phyloP scores from a whole-genome alignment of 2,797 vertebrate species.

The Taeniopygia guttata region DNA sequence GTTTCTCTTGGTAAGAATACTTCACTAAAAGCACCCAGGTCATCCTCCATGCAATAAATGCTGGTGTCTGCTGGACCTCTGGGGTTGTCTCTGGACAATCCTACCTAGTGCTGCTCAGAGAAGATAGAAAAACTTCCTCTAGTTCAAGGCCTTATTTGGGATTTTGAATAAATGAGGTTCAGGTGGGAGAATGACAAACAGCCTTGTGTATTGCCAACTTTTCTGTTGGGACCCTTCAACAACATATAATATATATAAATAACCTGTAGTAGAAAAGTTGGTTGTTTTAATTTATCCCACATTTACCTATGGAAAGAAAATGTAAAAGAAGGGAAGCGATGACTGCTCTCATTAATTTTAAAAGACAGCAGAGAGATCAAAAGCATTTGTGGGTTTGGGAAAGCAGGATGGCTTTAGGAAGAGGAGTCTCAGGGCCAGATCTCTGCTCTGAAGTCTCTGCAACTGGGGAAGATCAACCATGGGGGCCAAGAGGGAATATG shows the following conservation, averaged over 20 bases:
- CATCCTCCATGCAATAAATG: not conserved
- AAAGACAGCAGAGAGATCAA: not conserved
- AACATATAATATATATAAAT: not conserved
- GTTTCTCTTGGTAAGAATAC: not conserved
- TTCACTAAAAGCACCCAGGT: not conserved
- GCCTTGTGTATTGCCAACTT: not conserved
- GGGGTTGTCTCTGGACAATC: not conserved
- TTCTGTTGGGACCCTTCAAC: not conserved
- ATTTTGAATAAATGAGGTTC: not conserved
- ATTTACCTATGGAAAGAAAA: not conserved
- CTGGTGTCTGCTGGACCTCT: not conserved
- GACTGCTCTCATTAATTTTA: not conserved
- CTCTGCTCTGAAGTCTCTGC: not conserved
- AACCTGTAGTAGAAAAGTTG: not conserved
- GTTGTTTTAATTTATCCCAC: constrained; percentile 28
- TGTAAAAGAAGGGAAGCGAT: not conserved
- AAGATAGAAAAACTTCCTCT: not conserved
- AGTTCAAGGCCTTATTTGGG: not conserved
- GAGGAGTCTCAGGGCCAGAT: not conserved
- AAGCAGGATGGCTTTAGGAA: not conserved
- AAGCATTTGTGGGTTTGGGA: not conserved
- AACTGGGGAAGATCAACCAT: not conserved
- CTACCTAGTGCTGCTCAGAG: not conserved
- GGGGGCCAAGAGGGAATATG: not conserved
- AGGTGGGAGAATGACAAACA: not conserved